These are phyloP conservation scores for Paramisgurnus dabryanus DNA, from an alignment of 2,113 vertebrate species.

Conservation along the genomic window DNA sequence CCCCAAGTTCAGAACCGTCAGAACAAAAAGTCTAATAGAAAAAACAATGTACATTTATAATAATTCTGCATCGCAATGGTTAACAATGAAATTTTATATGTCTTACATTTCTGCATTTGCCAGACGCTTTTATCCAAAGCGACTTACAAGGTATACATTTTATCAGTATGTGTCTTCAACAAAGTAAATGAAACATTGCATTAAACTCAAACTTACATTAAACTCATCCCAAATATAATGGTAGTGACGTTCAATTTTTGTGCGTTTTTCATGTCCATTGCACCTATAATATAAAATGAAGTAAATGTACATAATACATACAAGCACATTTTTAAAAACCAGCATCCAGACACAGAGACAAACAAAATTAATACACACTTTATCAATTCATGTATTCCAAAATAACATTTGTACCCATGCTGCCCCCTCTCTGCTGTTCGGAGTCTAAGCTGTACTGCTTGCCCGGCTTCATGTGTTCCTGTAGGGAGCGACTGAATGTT, in stretches of 20 bases:
- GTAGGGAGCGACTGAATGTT: constrained; percentile 76
- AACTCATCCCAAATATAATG: constrained; percentile 71
- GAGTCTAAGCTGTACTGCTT: constrained; percentile 63
- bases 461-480: constrained; percentile 76
- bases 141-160: too few relatives aligned
- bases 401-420: constrained; percentile 59
- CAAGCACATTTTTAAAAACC: too few relatives aligned
- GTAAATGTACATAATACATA: neutral
- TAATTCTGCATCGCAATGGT: neutral
- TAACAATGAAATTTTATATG: neutral
- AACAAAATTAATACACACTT: too few relatives aligned
- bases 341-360: too few relatives aligned
- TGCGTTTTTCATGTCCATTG: constrained; percentile 54
- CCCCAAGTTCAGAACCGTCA: constrained; percentile 88
- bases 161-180: too few relatives aligned
- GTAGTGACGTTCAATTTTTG: constrained; percentile 62
- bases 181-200: constrained; percentile 65
- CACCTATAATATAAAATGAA: constrained; percentile 59
- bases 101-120: too few relatives aligned
- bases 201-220: constrained; percentile 79
- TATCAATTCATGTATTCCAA: neutral
- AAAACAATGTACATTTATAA: neutral
- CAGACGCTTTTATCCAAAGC: too few relatives aligned
- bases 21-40: constrained; percentile 80
- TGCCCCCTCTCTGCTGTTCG: constrained; percentile 62